Evolutionary conservation across 1,140 invertebrate species (phyloP), one percentile per base, ranked within the genome.

Genomic region (Anastrepha ludens): DNA sequence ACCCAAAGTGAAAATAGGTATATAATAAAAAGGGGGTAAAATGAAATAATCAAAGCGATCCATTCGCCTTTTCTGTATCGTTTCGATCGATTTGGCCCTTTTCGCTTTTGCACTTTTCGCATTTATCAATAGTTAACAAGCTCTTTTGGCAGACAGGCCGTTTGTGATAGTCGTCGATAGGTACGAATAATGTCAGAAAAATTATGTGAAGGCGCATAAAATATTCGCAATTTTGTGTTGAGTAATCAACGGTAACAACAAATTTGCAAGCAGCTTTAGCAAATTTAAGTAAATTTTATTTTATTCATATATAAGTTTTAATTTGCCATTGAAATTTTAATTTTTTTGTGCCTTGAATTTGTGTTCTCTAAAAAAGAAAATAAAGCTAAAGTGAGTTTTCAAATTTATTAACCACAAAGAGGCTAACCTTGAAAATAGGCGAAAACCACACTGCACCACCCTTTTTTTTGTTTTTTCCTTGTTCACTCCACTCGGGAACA

Each of bases 341-440:
- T 29, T 81, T 55, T 55, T 29, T 62, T 62, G 60, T 17, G n/a
- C 60, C 15, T 74, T 47, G 13, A 50, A 50, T 81, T 55, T 81
- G 44, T 81, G 29, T 29, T 29, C 29, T 81, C 13, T 15, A 17
- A 62, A 58, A 81, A 55, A 81, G 15, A 55, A 81, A n/a, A 55
- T 50, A 55, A 55, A 55, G 15, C 55, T 50, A 55, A 55, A n/a
- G 50, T 55, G 47, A 81, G 20, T 55, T 81, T 58, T 15, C 74
- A 13, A 81, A 81, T 55, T 8, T 29, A 81, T 81, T 81, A 55
- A 81, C 74, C 74, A 55, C 74, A 58, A 81, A 41, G 29, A 81
- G 74, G n/a, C 3, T 67, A 88, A 88, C 50, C 60, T 88, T 88
- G 87, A 88, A 86, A 81, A 81, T 88, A 88, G 62, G 58, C 59